Conservation (phyloP, 2,797 vertebrate genomes). For the Periparus ater region DNA sequence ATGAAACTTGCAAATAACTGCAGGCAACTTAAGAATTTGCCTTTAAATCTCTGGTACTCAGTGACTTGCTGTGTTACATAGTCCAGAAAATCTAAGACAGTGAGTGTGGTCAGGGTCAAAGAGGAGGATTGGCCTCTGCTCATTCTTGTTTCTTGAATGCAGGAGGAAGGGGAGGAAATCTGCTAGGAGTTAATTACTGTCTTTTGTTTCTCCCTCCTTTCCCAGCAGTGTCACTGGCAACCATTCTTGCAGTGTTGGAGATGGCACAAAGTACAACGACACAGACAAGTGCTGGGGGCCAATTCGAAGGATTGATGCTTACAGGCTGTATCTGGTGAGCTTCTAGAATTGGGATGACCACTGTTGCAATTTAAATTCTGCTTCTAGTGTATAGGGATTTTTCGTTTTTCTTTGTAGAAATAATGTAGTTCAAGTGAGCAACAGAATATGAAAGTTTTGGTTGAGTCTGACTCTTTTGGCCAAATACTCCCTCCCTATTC, state of each 20-base stretch:
- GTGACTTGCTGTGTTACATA: not conserved
- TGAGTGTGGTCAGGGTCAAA: not conserved
- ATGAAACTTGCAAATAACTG: not conserved
- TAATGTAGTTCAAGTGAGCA: not conserved
- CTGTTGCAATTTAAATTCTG: not conserved
- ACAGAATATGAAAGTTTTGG: not conserved
- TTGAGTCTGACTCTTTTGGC: not conserved
- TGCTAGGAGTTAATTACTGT: constrained; percentile 43
- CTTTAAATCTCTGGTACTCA: not conserved
- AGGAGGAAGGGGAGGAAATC: not conserved
- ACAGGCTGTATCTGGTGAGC: constrained; percentile 95
- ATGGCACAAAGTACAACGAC: constrained; percentile 86
- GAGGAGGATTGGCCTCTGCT: not conserved
- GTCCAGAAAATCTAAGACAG: not conserved
- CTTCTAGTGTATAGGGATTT: not conserved
- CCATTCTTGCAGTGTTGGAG: constrained; percentile 86
- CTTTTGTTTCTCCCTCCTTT: constrained; percentile 48
- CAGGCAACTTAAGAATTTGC: not conserved
- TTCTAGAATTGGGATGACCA: not conserved
- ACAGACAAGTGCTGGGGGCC: constrained; percentile 93
- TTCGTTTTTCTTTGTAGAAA: not conserved
- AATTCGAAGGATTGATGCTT: constrained; percentile 87
- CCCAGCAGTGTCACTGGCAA: constrained; percentile 81
- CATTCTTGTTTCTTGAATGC: not conserved
- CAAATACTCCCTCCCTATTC: not conserved